Evolutionary conservation across 2,113 vertebrate genomes (phyloP).

Genomic region (Myiagra hebetior): DNA sequence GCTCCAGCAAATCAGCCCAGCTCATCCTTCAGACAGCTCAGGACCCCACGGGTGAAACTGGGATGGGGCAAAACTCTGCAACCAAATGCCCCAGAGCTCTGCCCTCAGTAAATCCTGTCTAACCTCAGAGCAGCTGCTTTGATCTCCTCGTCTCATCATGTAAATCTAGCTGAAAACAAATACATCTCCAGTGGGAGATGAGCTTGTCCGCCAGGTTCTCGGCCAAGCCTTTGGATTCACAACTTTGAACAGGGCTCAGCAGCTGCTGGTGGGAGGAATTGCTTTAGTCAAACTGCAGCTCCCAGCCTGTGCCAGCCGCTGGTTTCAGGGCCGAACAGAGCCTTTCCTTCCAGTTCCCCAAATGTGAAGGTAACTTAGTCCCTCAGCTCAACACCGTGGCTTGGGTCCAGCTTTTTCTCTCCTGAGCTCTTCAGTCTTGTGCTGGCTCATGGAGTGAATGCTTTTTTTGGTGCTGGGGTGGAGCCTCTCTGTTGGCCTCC

Average conservation of each 20-base stretch:
- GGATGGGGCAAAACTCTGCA: background rate
- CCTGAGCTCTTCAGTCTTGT: background rate
- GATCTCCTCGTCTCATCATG: background rate
- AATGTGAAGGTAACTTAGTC: background rate
- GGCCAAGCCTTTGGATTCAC: background rate
- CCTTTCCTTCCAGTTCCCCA: background rate
- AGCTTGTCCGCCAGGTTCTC: background rate
- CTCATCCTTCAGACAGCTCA: background rate
- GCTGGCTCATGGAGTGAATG: background rate
- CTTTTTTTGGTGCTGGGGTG: background rate
- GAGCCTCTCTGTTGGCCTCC: background rate
- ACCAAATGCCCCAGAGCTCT: background rate
- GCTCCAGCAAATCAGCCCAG: background rate
- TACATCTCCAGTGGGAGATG: background rate
- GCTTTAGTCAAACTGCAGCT: conserved; percentile 16
- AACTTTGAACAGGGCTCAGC: conserved; percentile 12
- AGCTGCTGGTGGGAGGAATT: conserved; percentile 45
- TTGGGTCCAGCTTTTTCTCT: background rate
- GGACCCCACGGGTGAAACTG: background rate
- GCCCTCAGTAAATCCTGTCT: background rate
- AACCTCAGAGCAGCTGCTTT: conserved; percentile 11
- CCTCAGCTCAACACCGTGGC: accelerated
- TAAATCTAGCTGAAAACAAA: conserved; percentile 31
- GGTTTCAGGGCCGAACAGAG: background rate
- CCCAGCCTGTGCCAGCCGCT: conserved; percentile 36